Percentiles rank a stretch among this genome's conserved stretches.
Evolutionary conservation across 2,797 vertebrate species (phyloP).

Genomic region (Dermochelys coriacea): DNA sequence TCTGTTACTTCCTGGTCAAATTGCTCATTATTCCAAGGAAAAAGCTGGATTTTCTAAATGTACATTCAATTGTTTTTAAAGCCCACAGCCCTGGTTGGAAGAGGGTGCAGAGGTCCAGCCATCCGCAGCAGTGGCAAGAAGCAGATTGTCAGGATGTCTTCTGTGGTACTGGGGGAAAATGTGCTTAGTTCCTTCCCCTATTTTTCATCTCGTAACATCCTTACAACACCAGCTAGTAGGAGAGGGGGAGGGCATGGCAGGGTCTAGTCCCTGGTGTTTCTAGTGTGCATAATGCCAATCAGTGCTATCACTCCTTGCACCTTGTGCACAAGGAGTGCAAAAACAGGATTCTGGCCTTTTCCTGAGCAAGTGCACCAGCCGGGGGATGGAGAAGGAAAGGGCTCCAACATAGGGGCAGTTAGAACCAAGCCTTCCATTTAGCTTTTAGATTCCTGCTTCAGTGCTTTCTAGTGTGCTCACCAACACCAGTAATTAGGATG

Average conservation of each 20-base stretch:
- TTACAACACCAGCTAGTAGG: neutral
- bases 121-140: neutral
- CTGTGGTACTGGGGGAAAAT: accelerated
- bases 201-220: neutral
- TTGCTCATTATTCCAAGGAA: neutral
- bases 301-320: neutral
- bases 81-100: neutral
- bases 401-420: neutral
- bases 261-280: neutral
- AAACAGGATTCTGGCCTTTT: neutral
- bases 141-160: accelerated
- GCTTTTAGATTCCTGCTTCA: neutral
- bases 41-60: neutral
- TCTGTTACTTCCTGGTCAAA: neutral
- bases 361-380: neutral
- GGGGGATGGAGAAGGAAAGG: neutral
- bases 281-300: neutral
- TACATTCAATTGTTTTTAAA: neutral
- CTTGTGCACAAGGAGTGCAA: neutral
- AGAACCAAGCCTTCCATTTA: neutral
- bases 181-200: accelerated
- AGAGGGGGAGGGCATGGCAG: neutral
- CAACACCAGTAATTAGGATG: neutral
- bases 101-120: neutral
- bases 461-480: neutral